Base-by-base conservation (phyloP, 2,888 invertebrate genomes). In the Megastigmus dorsalis region DNA sequence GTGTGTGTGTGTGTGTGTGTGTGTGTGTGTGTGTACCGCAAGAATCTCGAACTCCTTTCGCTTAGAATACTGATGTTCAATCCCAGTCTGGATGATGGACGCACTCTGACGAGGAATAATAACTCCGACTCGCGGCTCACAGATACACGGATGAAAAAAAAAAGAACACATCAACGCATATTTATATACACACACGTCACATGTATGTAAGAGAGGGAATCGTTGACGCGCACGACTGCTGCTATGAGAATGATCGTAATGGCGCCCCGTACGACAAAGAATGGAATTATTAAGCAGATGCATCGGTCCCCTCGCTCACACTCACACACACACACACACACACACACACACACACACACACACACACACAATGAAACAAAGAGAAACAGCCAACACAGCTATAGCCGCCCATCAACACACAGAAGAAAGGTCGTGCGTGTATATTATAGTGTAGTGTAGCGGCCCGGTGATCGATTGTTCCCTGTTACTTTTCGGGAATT, bases 101-200 rank as follows among this genome's bases (percentile, higher is more conserved):
- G 72, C 62, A 71, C 75, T 74, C 73, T 65, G 78, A 79, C 77
- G 76, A 75, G 78, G 75, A 80, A 80, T 80, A 80, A 80, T 80
- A 80, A 79, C 76, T 63, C 75, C 43, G 26, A 55, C 9, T 41
- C 68, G 45, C 68, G 66, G 62, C 77, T 52, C 43, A 23, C n/a
- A 30, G 4, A 23, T 5, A 33, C 26, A 43, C 15, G 3, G n/a
- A n/a, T n/a, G n/a, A n/a, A n/a, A n/a, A n/a, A n/a, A n/a, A n/a
- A n/a, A n/a, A n/a, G n/a, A n/a, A n/a, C n/a, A n/a, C n/a, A n/a
- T n/a, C n/a, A n/a, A n/a, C n/a, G n/a, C n/a, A n/a, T n/a, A n/a
- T n/a, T n/a, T n/a, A n/a, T n/a, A n/a, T n/a, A n/a, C n/a, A n/a
- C 13, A 43, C 28, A 41, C 38, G 15, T n/a, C 74, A 74, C 55